These are phyloP conservation scores for Meda fulgida DNA, from an alignment of 2,797 vertebrate genomes.

Conservation along the genomic window DNA sequence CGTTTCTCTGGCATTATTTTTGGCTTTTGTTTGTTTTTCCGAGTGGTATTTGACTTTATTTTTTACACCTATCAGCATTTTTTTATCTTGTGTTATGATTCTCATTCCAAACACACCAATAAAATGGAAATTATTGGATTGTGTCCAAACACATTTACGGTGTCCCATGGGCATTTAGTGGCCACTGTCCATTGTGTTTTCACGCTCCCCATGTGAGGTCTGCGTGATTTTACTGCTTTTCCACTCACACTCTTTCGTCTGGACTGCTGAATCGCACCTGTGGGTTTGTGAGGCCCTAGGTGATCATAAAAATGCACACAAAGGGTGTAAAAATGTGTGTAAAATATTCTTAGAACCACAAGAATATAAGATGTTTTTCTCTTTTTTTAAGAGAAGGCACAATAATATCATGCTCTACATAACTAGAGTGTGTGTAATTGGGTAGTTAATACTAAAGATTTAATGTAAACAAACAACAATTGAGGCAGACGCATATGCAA, in stretches of 20 bases:
- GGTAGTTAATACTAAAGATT: background rate
- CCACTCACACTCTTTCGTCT: background rate
- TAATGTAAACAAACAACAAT: background rate
- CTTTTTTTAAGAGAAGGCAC: background rate
- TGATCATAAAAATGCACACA: background rate
- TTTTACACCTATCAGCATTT: background rate
- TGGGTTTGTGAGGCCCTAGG: background rate
- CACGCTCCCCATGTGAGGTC: background rate
- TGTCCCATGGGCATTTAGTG: background rate
- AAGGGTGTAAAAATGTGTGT: background rate
- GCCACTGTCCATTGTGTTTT: background rate
- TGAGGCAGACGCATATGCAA: background rate
- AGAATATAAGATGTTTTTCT: background rate
- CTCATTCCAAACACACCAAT: background rate
- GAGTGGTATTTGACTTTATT: background rate
- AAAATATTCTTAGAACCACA: background rate
- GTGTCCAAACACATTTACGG: no score
- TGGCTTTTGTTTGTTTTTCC: constrained; percentile 2
- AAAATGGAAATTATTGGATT: background rate
- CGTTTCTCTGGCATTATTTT: background rate
- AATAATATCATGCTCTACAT: background rate
- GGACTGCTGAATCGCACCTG: background rate
- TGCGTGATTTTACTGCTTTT: background rate
- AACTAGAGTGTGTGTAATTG: background rate
- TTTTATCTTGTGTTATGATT: background rate